A percentile compares a stretch with the other conserved stretches of the same genome.
Evolutionary conservation across 2,888 invertebrate species (phyloP).

Genomic region (Cephus runcator): DNA sequence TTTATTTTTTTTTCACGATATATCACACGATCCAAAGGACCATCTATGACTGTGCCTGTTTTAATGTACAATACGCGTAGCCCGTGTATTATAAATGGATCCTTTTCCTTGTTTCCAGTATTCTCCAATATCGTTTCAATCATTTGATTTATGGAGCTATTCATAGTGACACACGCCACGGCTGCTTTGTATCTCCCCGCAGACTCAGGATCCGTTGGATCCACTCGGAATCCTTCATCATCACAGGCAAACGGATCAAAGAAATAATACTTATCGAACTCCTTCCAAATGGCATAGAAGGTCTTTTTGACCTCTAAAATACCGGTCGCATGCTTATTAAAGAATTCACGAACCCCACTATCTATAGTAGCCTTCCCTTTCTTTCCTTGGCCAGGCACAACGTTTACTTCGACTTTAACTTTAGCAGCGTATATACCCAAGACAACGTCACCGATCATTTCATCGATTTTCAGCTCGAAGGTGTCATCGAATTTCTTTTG

Average conservation of each 20-base stretch:
- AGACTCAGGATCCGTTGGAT: constrained; percentile 31
- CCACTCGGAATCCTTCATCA: constrained; percentile 50
- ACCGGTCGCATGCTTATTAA: constrained; percentile 37
- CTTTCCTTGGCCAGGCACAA: constrained; percentile 49
- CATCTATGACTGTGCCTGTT: constrained; percentile 35
- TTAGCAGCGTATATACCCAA: constrained; percentile 58
- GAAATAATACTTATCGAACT: constrained; percentile 53
- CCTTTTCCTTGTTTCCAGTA: constrained; percentile 49
- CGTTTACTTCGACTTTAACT: constrained; percentile 48
- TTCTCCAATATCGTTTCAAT: constrained; percentile 52
- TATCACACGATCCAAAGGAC: constrained; percentile 47
- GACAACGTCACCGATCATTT: constrained; percentile 53
- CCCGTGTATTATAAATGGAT: constrained; percentile 54
- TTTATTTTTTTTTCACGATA: constrained; percentile 51
- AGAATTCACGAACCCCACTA: constrained; percentile 47
- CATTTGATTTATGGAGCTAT: constrained; percentile 51
- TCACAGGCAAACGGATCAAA: constrained; percentile 60
- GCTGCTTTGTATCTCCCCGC: constrained; percentile 32
- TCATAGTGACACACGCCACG: constrained; percentile 54
- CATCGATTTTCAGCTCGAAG: constrained; percentile 48
- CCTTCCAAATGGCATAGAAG: constrained; percentile 57
- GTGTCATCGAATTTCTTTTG: constrained; percentile 47
- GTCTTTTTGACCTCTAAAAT: constrained; percentile 53
- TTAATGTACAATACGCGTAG: constrained; percentile 54
- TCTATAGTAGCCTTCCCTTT: constrained; percentile 45